A percentile compares a stretch with the other conserved stretches of the same genome.
Evolutionary conservation across 2,113 vertebrate species (phyloP).

Genomic region (Chaetodon auriga): DNA sequence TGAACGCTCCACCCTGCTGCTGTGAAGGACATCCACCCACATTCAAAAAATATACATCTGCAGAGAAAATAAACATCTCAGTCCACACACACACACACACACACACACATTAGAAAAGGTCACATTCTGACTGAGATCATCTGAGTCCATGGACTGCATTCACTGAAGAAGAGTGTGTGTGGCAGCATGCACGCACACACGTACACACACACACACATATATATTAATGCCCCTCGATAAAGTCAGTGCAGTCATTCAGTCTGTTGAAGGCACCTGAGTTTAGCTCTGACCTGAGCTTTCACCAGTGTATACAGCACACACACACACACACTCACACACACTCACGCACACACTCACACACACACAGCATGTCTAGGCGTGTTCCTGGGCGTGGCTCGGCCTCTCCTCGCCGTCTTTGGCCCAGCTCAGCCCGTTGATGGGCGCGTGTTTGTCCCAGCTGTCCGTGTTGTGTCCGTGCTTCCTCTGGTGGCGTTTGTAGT

Average conservation of each 20-base stretch:
- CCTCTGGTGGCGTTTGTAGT: conserved; percentile 99
- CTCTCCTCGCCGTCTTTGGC: conserved; percentile 19
- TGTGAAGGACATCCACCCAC: background rate
- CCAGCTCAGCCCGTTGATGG: conserved; percentile 48
- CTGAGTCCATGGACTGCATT: background rate
- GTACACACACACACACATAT: conserved; percentile 4
- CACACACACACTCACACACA: conserved; percentile 14
- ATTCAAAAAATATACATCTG: conserved; percentile 49
- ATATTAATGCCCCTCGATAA: conserved; percentile 27
- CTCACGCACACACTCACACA: conserved; percentile 17
- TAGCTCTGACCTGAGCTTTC: conserved; percentile 39
- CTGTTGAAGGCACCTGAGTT: conserved; percentile 75
- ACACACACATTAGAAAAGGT: conserved; percentile 4
- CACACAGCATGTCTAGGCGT: conserved; percentile 17
- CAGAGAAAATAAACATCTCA: conserved; percentile 38
- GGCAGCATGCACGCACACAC: background rate
- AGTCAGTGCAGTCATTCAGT: conserved; percentile 60
- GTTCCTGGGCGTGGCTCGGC: conserved; percentile 30
- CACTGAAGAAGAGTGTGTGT: background rate
- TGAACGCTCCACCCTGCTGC: background rate
- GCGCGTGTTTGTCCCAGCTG: conserved; percentile 84
- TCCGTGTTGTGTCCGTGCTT: conserved; percentile 90
- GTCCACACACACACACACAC: conserved; percentile 11
- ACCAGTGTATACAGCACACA: conserved; percentile 55
- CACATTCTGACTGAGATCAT: conserved; percentile 18